A percentile compares a stretch with the other conserved stretches of the same genome.
Conservation (phyloP, 2,797 vertebrate genomes). For the Garrulus glandarius region DNA sequence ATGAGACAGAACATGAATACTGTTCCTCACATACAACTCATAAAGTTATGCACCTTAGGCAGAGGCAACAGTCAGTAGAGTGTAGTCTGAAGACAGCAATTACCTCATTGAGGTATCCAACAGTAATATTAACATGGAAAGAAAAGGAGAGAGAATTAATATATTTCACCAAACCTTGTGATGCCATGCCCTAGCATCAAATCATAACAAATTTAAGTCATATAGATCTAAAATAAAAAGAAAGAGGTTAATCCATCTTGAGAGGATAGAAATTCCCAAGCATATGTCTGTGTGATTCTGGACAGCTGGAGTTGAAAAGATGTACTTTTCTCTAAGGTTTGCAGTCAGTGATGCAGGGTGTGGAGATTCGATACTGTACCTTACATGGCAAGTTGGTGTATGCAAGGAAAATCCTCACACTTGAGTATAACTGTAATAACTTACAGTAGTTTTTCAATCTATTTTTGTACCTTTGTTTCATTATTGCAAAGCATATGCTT, state of each 20-base stretch:
- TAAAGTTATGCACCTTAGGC: background rate
- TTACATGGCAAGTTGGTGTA: background rate
- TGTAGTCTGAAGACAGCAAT: background rate
- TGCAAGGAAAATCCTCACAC: background rate
- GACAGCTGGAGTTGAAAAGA: background rate
- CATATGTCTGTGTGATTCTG: background rate
- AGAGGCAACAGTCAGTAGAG: background rate
- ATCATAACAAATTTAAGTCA: background rate
- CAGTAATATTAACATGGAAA: background rate
- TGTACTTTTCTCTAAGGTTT: background rate
- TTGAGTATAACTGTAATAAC: background rate
- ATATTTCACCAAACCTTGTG: background rate
- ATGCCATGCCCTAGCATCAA: background rate
- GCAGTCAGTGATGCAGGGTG: fast-evolving
- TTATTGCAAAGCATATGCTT: background rate
- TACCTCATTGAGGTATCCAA: background rate
- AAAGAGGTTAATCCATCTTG: background rate
- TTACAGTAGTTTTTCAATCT: background rate
- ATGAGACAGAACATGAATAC: background rate
- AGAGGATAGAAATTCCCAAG: background rate
- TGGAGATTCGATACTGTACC: fast-evolving
- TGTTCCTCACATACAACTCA: background rate
- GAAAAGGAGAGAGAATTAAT: background rate
- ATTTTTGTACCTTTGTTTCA: background rate
- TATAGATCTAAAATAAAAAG: background rate